Base-by-base conservation (phyloP, 2,113 vertebrate genomes). In the Nycticorax nycticorax region DNA sequence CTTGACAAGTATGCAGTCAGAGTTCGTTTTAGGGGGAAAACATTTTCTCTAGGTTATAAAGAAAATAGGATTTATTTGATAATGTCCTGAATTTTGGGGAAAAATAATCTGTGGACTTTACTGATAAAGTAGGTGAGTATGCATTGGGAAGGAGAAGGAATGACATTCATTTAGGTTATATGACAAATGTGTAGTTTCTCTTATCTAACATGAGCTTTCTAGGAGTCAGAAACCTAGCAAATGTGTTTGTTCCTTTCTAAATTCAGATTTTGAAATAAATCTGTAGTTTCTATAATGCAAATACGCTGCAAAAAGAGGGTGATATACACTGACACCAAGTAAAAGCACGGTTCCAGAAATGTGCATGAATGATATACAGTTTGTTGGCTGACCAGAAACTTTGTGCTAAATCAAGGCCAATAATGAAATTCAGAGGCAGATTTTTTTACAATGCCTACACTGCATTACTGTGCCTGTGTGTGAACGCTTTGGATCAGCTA, bases 351-450 rank as follows among this genome's bases (percentile, higher is more conserved):
- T 90, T 93, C 43, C 35, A 85, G 71, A 85, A 91, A 85, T 85
- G 53, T 90, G 55, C 63, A 53, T 72, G 86, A 88, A 87, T 55
- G 83, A 92, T 84, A 83, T 35, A 39, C 45, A 79, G 52, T 88
- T 87, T 89, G 64, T 91, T 94, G 85, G 66, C 89, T 94, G 81
- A 91, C 78, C 81, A 4, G 11, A 94, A 92, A 91, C 69, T 91
- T 73, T 62, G 30, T 60, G 91, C 79, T 91, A 91, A 75, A 85
- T 92, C 22, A 16, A 91, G 87, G 53, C 66, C 74, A 92, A 13
- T 91, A 87, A 94, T 82, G 39, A 88, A 95, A 94, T 96, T 94
- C 85, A 86, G 71, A 85, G 26, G 28, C 87, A 93, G 59, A 52
- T 90, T 94, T 88, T 94, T 88, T 87, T 88, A 53, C 45, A 85